Conservation (phyloP, 2,888 invertebrate genomes). For the Hypomecis punctinalis region DNA sequence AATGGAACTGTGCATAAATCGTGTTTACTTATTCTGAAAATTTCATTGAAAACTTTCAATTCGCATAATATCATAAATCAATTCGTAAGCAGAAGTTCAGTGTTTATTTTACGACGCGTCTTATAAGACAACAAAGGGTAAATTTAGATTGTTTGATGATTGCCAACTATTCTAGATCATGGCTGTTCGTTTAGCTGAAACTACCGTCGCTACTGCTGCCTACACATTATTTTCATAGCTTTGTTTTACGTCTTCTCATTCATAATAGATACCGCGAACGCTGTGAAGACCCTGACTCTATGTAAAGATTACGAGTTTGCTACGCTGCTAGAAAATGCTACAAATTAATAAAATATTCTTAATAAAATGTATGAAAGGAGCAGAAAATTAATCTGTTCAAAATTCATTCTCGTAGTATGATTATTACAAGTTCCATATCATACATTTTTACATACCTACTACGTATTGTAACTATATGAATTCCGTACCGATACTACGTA, state of each 20-base stretch:
- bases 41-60: constrained; percentile 13
- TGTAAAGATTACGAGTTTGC: no score
- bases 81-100: constrained; percentile 38
- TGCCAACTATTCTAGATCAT: constrained; percentile 58
- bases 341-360: no score
- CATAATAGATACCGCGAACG: not conserved
- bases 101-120: constrained; percentile 47
- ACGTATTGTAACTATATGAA: no score
- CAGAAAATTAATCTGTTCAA: no score
- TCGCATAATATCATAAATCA: constrained; percentile 34
- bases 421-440: no score
- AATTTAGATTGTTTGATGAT: constrained; percentile 51
- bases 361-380: no score
- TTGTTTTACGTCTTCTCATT: constrained; percentile 3
- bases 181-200: constrained; percentile 40
- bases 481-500: no score
- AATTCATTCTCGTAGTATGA: no score
- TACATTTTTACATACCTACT: no score
- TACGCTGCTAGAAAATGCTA: no score
- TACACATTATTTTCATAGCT: not conserved
- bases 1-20: not conserved
- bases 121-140: constrained; percentile 46
- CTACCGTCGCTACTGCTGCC: constrained; percentile 5
- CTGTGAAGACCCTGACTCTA: no score
- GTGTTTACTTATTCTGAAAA: not conserved